A percentile compares a stretch with the other conserved stretches of the same genome.
These are phyloP conservation scores for Zonitis immaculata DNA, from an alignment of 2,888 invertebrate species.

Conservation along the genomic window DNA sequence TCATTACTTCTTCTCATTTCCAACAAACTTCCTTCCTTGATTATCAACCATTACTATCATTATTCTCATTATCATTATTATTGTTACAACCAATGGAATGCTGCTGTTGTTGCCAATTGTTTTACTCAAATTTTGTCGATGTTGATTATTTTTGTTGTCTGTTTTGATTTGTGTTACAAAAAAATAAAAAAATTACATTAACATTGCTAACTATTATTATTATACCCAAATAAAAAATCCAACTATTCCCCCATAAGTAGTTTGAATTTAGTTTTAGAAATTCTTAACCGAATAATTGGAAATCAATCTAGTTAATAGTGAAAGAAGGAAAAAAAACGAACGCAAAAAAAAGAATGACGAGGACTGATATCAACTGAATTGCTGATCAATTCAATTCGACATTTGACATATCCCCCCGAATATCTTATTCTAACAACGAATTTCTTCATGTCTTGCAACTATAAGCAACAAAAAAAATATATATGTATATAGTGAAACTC, in stretches of 20 bases:
- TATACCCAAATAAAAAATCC: not conserved
- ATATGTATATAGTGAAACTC: not conserved
- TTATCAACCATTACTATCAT: not conserved
- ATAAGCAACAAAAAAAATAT: not conserved
- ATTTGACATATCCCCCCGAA: not conserved
- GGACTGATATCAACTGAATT: not conserved
- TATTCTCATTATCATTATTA: not conserved
- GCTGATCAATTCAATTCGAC: slow-evolving; percentile 1
- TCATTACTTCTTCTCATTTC: slow-evolving; percentile 17
- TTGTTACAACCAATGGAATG: slow-evolving; percentile 8
- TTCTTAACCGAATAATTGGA: slow-evolving; percentile 18
- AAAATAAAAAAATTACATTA: slow-evolving; percentile 18
- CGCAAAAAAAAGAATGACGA: not conserved
- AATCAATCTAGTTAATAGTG: slow-evolving; percentile 19
- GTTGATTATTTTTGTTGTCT: slow-evolving; percentile 28
- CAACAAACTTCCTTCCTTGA: not conserved
- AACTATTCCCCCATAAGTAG: slow-evolving; percentile 4
- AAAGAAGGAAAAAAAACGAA: not conserved
- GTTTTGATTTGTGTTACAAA: slow-evolving; percentile 28
- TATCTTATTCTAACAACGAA: not conserved
- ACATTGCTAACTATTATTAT: not conserved
- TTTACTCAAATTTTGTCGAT: slow-evolving; percentile 26
- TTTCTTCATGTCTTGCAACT: not conserved
- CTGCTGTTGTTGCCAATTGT: slow-evolving; percentile 15
- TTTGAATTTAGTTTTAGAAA: slow-evolving; percentile 10